A percentile compares a stretch with the other conserved stretches of the same genome.
phyloP scores from a whole-genome alignment of 2,113 vertebrate species.

The Climacteris rufus region DNA sequence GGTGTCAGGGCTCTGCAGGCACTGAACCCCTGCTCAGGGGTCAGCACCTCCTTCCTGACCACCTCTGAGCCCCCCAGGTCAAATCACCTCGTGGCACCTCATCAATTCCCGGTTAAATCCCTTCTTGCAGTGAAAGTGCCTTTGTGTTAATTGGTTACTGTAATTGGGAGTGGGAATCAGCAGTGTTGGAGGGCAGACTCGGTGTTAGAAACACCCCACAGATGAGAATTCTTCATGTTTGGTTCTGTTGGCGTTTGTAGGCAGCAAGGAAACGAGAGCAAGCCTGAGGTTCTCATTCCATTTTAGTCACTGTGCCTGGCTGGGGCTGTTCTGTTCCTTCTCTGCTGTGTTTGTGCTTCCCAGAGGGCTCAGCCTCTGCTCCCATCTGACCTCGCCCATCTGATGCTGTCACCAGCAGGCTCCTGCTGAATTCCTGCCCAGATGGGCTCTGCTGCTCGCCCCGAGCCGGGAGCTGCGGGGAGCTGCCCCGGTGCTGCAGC shows the following conservation, averaged over 20 bases:
- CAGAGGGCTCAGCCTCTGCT: not conserved
- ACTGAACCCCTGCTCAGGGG: too few relatives aligned
- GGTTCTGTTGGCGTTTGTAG: not conserved
- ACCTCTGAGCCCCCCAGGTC: not conserved
- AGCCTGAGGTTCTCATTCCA: not conserved
- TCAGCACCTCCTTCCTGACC: too few relatives aligned
- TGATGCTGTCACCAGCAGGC: not conserved
- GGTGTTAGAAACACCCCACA: not conserved
- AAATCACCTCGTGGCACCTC: not conserved
- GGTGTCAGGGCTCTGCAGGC: too few relatives aligned
- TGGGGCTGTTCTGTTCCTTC: not conserved
- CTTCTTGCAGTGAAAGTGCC: not conserved
- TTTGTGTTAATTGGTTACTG: not conserved
- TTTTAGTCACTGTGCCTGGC: not conserved
- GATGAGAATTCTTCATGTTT: not conserved
- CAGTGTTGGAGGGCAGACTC: not conserved
- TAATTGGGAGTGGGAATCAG: not conserved
- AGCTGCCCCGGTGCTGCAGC: not conserved
- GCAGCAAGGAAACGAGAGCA: rapidly evolving
- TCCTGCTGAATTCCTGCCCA: not conserved
- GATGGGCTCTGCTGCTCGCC: not conserved
- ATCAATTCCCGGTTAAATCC: not conserved
- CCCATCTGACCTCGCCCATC: not conserved
- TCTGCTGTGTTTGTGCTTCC: not conserved
- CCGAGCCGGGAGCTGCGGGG: not conserved